phyloP scores from a whole-genome alignment of 2,113 vertebrate species.

The Spermophilus dauricus region DNA sequence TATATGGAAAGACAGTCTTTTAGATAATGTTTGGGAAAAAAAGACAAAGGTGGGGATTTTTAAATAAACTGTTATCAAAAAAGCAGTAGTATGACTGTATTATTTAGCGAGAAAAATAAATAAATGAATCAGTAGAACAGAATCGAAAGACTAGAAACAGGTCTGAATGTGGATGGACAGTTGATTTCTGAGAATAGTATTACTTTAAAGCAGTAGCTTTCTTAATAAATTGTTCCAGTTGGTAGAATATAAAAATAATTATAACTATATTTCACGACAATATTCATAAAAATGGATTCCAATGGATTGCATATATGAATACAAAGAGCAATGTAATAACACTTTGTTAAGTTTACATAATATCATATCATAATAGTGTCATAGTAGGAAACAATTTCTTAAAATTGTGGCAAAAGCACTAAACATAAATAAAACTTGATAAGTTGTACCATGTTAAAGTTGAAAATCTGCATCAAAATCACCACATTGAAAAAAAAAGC shows the following conservation, averaged over 20 bases:
- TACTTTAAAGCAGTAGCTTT: not conserved
- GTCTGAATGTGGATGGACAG: not conserved
- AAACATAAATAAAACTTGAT: not conserved
- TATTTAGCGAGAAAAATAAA: not conserved
- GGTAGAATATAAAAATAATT: not conserved
- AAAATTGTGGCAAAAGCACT: not conserved
- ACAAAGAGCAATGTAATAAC: not conserved
- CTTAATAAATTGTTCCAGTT: not conserved
- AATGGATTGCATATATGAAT: not conserved
- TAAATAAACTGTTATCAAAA: not conserved
- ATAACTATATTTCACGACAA: not conserved
- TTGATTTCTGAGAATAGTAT: not conserved
- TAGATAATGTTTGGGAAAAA: not conserved
- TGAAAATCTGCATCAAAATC: not conserved
- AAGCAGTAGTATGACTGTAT: not conserved
- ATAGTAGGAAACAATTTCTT: not conserved
- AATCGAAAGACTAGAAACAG: not conserved
- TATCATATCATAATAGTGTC: not conserved
- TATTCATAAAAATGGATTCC: not conserved
- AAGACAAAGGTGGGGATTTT: not conserved
- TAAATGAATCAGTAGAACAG: not conserved
- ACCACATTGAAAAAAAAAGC: not conserved
- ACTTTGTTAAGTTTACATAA: not conserved
- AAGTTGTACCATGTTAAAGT: not conserved
- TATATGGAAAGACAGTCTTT: not conserved